These are phyloP conservation scores for Trigoniulus corallinus DNA, from an alignment of 1,140 invertebrate genomes.

Conservation along the genomic window DNA sequence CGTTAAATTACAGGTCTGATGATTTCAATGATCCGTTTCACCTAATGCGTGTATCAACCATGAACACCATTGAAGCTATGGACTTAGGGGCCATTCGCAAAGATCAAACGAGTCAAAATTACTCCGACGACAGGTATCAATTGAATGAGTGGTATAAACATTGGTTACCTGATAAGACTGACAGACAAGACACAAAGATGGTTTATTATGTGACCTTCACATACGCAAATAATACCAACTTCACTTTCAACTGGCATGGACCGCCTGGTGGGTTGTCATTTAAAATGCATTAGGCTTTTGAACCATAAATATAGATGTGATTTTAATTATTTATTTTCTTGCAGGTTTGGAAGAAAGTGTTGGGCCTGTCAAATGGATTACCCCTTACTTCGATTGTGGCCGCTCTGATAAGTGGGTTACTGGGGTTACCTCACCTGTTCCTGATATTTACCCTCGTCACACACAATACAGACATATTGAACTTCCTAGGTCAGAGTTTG, in stretches of 20 bases:
- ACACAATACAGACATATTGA: slow-evolving; percentile 87
- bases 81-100: slow-evolving; percentile 66
- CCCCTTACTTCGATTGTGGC: slow-evolving; percentile 93
- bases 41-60: slow-evolving; percentile 72
- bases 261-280: slow-evolving; percentile 42
- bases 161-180: slow-evolving; percentile 66
- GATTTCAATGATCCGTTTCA: slow-evolving; percentile 91
- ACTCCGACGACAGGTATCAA: slow-evolving; percentile 74
- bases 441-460: slow-evolving; percentile 88
- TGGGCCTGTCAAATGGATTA: slow-evolving; percentile 81
- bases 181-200: slow-evolving; percentile 80
- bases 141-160: slow-evolving; percentile 83
- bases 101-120: slow-evolving; percentile 60
- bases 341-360: slow-evolving; percentile 62
- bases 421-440: slow-evolving; percentile 78
- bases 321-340: slow-evolving; percentile 13
- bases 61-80: slow-evolving; percentile 65
- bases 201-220: slow-evolving; percentile 52
- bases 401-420: slow-evolving; percentile 91
- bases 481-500: slow-evolving; percentile 63
- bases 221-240: slow-evolving; percentile 91
- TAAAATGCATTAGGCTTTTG: not conserved
- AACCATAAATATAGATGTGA: not conserved
- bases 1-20: slow-evolving; percentile 41
- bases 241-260: slow-evolving; percentile 85